A percentile compares a stretch with the other conserved stretches of the same genome.
These are phyloP conservation scores for Autographa pulchrina DNA, from an alignment of 2,888 invertebrate genomes.

Conservation along the genomic window DNA sequence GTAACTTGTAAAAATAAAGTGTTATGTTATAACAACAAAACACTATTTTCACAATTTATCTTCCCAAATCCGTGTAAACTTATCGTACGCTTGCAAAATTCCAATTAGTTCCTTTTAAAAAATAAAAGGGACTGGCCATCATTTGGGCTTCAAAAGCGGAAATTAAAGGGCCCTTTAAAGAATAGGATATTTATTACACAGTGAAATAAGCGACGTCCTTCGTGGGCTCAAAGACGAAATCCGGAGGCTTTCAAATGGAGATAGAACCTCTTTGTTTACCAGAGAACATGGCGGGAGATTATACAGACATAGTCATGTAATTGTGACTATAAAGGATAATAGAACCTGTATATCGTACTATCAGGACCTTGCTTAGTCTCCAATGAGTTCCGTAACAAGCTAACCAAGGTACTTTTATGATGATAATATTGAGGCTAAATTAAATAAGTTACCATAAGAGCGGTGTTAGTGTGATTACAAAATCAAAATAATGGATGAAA, in stretches of 20 bases:
- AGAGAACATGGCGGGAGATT: conserved; percentile 1
- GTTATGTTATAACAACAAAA: not conserved
- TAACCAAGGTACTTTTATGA: no score
- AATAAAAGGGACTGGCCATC: conserved; percentile 7
- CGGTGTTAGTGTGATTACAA: no score
- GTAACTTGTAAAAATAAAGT: no score
- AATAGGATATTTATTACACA: conserved; percentile 41
- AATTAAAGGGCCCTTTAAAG: conserved; percentile 35
- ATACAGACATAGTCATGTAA: not conserved
- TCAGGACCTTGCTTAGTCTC: not conserved
- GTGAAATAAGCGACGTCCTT: conserved; percentile 25
- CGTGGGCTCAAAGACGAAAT: conserved; percentile 19
- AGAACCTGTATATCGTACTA: not conserved
- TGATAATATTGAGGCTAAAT: no score
- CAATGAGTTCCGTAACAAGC: not conserved
- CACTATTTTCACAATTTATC: not conserved
- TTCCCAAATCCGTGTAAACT: not conserved
- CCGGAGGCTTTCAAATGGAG: conserved; percentile 20
- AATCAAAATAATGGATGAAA: no score
- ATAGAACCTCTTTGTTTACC: conserved; percentile 7
- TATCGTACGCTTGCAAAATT: not conserved
- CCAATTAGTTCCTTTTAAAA: conserved; percentile 6
- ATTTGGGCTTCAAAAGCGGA: conserved; percentile 25
- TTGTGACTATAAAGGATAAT: not conserved
- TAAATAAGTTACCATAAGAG: no score